Evolutionary conservation across 2,888 invertebrate genomes (phyloP).

Genomic region (Drosophila niveifrons): DNA sequence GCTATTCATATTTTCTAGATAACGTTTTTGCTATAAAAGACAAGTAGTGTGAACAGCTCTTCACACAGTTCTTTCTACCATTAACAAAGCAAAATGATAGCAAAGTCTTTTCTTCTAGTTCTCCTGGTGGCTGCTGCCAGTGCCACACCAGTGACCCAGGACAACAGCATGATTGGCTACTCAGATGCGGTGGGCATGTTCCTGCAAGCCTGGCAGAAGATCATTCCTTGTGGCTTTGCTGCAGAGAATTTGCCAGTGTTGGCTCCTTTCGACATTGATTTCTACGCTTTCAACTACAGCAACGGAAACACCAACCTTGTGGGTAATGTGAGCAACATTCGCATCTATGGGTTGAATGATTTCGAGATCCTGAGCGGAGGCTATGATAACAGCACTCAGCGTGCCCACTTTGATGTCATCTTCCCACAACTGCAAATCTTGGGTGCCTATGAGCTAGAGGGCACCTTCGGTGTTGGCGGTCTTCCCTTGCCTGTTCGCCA

Average conservation of each 20-base stretch:
- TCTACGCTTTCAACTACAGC: conserved; percentile 27
- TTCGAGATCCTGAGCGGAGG: conserved; percentile 56
- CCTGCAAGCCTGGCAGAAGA: conserved; percentile 52
- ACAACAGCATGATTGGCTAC: conserved; percentile 39
- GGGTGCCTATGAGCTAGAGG: conserved; percentile 58
- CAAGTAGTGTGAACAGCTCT: neutral
- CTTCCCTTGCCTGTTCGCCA: conserved; percentile 42
- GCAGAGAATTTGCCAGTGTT: conserved; percentile 59
- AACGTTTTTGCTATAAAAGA: conserved; percentile 13
- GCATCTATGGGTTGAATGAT: conserved; percentile 63
- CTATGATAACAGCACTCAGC: conserved; percentile 51
- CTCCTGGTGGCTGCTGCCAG: conserved; percentile 41
- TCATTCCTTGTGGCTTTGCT: conserved; percentile 76
- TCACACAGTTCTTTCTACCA: conserved; percentile 22
- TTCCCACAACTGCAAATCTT: conserved; percentile 65
- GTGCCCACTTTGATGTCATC: conserved; percentile 63
- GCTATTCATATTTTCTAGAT: neutral
- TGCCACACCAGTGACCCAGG: conserved; percentile 25
- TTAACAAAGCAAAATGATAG: conserved; percentile 10
- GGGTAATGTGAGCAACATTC: conserved; percentile 69
- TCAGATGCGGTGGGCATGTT: conserved; percentile 55
- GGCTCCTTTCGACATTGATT: conserved; percentile 59
- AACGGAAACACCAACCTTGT: conserved; percentile 40
- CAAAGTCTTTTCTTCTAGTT: conserved; percentile 35
- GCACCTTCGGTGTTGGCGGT: conserved; percentile 47